These are phyloP conservation scores for Melospiza georgiana DNA, from an alignment of 2,113 vertebrate species.

Conservation along the genomic window DNA sequence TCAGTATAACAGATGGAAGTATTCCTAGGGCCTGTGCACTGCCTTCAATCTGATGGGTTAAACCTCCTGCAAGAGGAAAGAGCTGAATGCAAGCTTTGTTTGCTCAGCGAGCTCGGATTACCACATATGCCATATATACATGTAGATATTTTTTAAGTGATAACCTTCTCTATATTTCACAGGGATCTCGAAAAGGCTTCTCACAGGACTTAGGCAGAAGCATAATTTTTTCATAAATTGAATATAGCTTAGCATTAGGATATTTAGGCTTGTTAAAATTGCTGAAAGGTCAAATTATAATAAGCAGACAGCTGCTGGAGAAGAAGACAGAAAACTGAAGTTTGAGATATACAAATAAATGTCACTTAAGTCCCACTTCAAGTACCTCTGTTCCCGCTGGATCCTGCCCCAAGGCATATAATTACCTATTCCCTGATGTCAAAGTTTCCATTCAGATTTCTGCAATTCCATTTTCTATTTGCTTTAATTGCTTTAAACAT, in stretches of 20 bases:
- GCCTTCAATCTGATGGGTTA: not conserved
- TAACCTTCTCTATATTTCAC: not conserved
- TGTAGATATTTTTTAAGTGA: not conserved
- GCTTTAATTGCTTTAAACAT: not conserved
- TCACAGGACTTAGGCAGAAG: not conserved
- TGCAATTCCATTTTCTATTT: not conserved
- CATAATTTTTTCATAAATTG: not conserved
- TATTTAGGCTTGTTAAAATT: not conserved
- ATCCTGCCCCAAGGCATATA: not conserved
- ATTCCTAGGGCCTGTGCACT: not conserved
- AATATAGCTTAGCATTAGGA: not conserved
- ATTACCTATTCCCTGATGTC: not conserved
- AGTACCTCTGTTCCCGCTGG: not conserved
- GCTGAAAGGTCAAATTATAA: not conserved
- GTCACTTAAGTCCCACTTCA: not conserved
- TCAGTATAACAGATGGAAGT: not conserved
- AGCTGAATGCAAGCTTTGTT: not conserved
- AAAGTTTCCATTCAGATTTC: not conserved
- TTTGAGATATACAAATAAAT: not conserved
- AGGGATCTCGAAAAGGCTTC: not conserved
- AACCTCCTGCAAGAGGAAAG: not conserved
- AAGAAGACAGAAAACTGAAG: not conserved
- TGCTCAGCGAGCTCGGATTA: not conserved
- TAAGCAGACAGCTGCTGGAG: not conserved
- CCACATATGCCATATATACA: not conserved